Evolutionary conservation across 2,888 invertebrate species (phyloP), one percentile per base, ranked within the genome.

Genomic region (Eledone cirrhosa): DNA sequence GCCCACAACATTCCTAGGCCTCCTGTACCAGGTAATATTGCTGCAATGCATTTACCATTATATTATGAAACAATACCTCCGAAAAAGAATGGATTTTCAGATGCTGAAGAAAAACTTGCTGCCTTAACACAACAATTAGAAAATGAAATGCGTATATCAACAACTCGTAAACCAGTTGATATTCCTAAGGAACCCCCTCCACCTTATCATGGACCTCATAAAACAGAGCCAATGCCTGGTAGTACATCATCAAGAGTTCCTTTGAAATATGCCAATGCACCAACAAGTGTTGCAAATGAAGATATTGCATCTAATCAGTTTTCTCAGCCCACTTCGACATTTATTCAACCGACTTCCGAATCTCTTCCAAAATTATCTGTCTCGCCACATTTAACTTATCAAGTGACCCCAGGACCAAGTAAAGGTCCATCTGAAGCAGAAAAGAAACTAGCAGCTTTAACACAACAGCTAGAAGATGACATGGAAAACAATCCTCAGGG

Each of bases 401-500:
- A 86, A 75, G 82, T 86, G 59, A 87, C 87, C 14, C 85, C 87
- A 27, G 87, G 87, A 24, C 83, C 85, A 69, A 81, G 81, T 31
- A 82, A 83, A 72, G 88, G 87, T 75, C 86, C 85, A 48, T 86
- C 85, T 22, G 87, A 87, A 65, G 89, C 89, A 22, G 90, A 90
- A 81, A 85, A 87, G 78, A 89, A 89, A 79, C 81, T 90, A 76
- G 88, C 88, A 74, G 89, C 87, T 29, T 79, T 90, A 78, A 90
- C 90, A 29, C 87, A 89, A 80, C 87, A 90, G 82, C 82, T 90
- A 48, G 88, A 88, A 81, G 87, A 88, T 81, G 87, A 88, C 76
- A 96, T 98, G 94, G 98, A 98, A 90, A 95, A 96, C 86, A 95
- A 96, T 87, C 96, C 97, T 86, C 96, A 97, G 90, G 97, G 97